These are phyloP conservation scores for Stegophylla sp. DNA, from an alignment of 2,888 invertebrate species.

Conservation along the genomic window DNA sequence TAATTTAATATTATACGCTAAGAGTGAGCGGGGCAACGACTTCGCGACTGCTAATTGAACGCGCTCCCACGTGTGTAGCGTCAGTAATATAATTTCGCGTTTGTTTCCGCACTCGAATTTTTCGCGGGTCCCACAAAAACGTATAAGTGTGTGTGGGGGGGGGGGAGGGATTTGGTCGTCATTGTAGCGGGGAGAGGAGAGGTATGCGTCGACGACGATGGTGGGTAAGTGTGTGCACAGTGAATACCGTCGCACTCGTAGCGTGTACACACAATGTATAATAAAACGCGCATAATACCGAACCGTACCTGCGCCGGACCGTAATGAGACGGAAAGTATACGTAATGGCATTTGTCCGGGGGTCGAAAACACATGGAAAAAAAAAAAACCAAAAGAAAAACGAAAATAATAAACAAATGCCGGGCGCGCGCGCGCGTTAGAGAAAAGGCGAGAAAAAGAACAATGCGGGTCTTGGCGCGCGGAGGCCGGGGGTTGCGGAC, in stretches of 20 bases:
- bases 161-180: too few species aligned
- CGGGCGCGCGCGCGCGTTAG: constrained; percentile 19
- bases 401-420: constrained; percentile 16
- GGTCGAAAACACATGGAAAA: neutral
- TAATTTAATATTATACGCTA: too few species aligned
- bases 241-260: too few species aligned
- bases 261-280: too few species aligned
- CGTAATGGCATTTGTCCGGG: constrained; percentile 31
- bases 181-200: too few species aligned
- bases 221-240: too few species aligned
- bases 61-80: constrained; percentile 16
- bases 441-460: neutral
- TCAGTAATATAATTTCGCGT: neutral
- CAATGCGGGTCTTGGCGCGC: too few species aligned
- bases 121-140: constrained; percentile 12
- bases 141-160: neutral
- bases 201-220: too few species aligned
- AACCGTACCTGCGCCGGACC: too few species aligned
- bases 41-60: constrained; percentile 20
- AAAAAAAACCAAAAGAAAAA: neutral
- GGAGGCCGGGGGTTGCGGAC: constrained; percentile 6
- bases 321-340: too few species aligned
- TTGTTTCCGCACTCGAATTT: constrained; percentile 26
- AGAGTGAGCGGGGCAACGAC: too few species aligned
- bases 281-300: too few species aligned